Evolutionary conservation across 2,113 vertebrate genomes (phyloP).

Genomic region (Antigone vipio): DNA sequence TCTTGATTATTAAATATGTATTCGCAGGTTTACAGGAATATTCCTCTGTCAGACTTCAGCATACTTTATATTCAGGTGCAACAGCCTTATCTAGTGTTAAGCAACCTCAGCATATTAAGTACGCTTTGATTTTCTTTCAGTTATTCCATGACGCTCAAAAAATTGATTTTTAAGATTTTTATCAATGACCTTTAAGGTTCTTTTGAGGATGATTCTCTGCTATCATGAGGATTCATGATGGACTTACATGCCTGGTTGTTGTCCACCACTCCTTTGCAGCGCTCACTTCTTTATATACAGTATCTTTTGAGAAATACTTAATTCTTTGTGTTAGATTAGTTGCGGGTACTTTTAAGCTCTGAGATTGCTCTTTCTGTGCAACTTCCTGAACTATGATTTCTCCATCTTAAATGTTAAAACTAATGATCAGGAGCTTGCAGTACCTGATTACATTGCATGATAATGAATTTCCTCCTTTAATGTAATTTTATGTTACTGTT

Average conservation of each 20-base stretch:
- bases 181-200: conserved; percentile 41
- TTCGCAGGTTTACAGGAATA: conserved; percentile 51
- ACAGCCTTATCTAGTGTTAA: conserved; percentile 52
- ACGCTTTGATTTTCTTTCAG: conserved; percentile 71
- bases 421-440: background rate
- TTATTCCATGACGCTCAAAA: conserved; percentile 6
- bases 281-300: background rate
- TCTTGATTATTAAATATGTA: conserved; percentile 44
- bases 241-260: background rate
- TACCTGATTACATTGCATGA: conserved; percentile 11
- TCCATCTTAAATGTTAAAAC: background rate
- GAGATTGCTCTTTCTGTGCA: background rate
- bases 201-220: conserved; percentile 30
- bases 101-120: conserved; percentile 67
- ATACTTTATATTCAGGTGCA: conserved; percentile 63
- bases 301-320: conserved; percentile 5
- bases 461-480: conserved; percentile 11
- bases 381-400: background rate
- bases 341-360: background rate
- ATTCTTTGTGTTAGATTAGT: background rate
- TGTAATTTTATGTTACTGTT: background rate
- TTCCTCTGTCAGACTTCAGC: conserved; percentile 30
- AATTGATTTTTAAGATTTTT: conserved; percentile 59
- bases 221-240: conserved; percentile 12
- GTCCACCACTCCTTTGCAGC: background rate